Evolutionary conservation across 1,140 invertebrate genomes (phyloP).

Genomic region (Euwallacea fornicatus): DNA sequence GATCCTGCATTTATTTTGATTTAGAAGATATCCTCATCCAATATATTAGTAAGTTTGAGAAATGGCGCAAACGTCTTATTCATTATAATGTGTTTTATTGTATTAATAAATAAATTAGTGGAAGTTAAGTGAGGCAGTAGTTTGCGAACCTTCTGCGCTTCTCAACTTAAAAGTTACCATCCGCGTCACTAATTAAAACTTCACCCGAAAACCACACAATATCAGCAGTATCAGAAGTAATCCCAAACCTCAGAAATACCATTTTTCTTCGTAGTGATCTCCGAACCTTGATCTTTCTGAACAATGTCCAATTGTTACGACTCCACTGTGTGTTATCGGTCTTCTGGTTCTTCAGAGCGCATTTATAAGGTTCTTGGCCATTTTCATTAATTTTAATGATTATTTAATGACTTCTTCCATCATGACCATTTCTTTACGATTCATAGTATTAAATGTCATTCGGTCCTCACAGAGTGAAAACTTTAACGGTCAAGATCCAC

Average conservation of each 20-base stretch:
- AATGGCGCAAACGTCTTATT: no score
- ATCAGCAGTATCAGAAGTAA: conserved; percentile 78
- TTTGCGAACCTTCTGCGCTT: conserved; percentile 78
- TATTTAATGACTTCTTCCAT: conserved; percentile 77
- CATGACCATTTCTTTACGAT: conserved; percentile 84
- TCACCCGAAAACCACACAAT: conserved; percentile 86
- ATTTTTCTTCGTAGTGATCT: conserved; percentile 82
- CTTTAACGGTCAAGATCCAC: conserved; percentile 81
- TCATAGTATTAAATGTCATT: conserved; percentile 88
- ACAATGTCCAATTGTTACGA: conserved; percentile 86
- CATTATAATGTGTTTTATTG: no score
- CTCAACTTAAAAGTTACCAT: conserved; percentile 73
- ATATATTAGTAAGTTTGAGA: no score
- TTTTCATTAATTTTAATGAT: conserved; percentile 72
- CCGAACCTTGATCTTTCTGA: conserved; percentile 81
- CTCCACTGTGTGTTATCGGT: conserved; percentile 79
- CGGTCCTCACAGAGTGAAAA: conserved; percentile 80
- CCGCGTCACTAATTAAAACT: conserved; percentile 62
- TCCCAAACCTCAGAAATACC: conserved; percentile 84
- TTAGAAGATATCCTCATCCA: no score
- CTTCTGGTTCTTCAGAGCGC: conserved; percentile 81
- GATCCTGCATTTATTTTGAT: no score
- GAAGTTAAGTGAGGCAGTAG: conserved; percentile 78
- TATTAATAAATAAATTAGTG: conserved; percentile 60
- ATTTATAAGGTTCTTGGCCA: conserved; percentile 82